These are phyloP conservation scores for Anableps anableps DNA, from an alignment of 2,797 vertebrate species.

Conservation along the genomic window DNA sequence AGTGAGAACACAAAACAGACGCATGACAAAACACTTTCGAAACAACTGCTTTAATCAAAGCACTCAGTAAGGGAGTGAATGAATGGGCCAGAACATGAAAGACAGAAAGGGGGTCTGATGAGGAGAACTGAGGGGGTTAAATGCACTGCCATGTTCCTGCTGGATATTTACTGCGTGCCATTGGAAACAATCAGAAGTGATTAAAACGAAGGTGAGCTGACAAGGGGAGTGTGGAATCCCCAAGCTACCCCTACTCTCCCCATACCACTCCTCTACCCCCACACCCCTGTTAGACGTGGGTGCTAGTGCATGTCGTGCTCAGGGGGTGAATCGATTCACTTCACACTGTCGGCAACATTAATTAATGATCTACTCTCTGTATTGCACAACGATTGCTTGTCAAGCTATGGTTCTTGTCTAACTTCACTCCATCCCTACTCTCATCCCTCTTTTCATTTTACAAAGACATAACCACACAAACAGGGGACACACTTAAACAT, in stretches of 20 bases:
- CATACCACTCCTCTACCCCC: constrained; percentile 10
- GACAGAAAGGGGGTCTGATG: constrained; percentile 56
- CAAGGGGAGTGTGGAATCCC: constrained; percentile 56
- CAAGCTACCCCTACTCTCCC: constrained; percentile 10
- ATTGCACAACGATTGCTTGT: constrained; percentile 67
- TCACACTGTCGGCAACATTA: constrained; percentile 77
- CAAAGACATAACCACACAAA: constrained; percentile 65
- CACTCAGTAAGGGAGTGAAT: constrained; percentile 32
- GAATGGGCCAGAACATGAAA: constrained; percentile 34
- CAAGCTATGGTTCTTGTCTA: constrained; percentile 55
- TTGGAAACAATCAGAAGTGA: constrained; percentile 79
- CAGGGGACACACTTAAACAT: constrained; percentile 69
- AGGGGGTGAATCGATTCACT: constrained; percentile 78
- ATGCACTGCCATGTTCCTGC: constrained; percentile 31
- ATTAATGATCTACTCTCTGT: constrained; percentile 75
- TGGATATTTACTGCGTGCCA: constrained; percentile 66
- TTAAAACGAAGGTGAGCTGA: constrained; percentile 77
- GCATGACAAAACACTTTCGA: constrained; percentile 55
- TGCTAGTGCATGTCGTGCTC: constrained; percentile 73
- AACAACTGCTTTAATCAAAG: constrained; percentile 69
- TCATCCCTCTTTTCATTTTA: constrained; percentile 50
- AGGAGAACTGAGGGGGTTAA: constrained; percentile 44
- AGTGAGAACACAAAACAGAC: constrained; percentile 54
- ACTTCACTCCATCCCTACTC: constrained; percentile 51
- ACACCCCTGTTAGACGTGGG: constrained; percentile 59